phyloP scores from a whole-genome alignment of 2,888 invertebrate species.

The Rhynchonema sp. region DNA sequence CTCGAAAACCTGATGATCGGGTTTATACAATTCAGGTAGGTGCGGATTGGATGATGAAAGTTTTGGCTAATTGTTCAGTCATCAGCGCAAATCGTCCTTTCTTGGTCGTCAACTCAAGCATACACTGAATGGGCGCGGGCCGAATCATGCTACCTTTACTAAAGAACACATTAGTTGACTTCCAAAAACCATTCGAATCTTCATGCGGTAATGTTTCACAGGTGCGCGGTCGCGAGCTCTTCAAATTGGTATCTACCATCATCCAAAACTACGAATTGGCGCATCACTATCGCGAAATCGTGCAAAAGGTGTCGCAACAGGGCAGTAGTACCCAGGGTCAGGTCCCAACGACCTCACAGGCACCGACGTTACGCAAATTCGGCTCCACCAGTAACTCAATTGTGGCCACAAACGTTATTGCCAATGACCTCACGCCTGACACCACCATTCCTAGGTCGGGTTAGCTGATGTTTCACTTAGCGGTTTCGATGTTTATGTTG shows the following conservation, averaged over 20 bases:
- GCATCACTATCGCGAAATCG: neutral
- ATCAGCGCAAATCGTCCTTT: too few species aligned
- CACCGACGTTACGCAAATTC: neutral
- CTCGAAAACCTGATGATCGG: too few species aligned
- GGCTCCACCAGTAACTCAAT: neutral
- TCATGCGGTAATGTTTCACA: neutral
- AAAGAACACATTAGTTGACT: too few species aligned
- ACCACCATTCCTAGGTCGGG: neutral
- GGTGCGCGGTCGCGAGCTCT: conserved; percentile 2
- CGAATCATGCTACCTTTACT: too few species aligned
- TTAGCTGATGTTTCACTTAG: neutral
- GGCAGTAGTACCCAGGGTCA: neutral
- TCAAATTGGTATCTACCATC: conserved; percentile 1
- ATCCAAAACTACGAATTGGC: neutral
- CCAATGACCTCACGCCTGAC: neutral
- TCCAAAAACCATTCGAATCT: neutral
- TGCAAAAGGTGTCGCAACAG: neutral
- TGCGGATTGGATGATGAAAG: too few species aligned
- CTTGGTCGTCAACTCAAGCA: too few species aligned
- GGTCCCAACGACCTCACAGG: neutral
- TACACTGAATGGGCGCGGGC: too few species aligned
- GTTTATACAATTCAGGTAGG: too few species aligned
- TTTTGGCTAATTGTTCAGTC: too few species aligned
- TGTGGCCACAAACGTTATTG: neutral
- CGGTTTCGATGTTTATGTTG: neutral